These are phyloP conservation scores for Pseudoips prasinana DNA, from an alignment of 2,888 invertebrate genomes.

Conservation along the genomic window DNA sequence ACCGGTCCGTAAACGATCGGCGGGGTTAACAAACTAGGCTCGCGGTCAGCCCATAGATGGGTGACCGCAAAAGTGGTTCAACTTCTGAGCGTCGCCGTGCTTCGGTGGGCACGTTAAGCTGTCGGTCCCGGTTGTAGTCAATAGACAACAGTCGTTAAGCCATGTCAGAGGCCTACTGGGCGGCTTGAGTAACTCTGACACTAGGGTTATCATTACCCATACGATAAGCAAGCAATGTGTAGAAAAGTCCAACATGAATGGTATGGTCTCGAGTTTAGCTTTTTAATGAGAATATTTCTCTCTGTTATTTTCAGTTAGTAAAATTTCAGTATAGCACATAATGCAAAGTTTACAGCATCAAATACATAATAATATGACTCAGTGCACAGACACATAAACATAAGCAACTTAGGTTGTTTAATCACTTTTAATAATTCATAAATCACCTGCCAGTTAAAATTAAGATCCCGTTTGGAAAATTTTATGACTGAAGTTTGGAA, in stretches of 20 bases:
- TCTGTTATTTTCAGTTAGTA: constrained; percentile 9
- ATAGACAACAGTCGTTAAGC: too few species aligned
- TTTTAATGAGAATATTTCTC: constrained; percentile 12
- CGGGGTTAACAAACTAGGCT: too few species aligned
- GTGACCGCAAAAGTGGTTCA: too few species aligned
- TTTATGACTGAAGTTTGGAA: constrained; percentile 50
- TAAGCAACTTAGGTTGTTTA: constrained; percentile 40
- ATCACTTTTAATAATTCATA: constrained; percentile 54
- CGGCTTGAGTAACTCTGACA: too few species aligned
- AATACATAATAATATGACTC: constrained; percentile 25
- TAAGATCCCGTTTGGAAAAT: constrained; percentile 50
- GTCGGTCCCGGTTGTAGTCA: too few species aligned
- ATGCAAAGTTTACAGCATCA: constrained; percentile 19
- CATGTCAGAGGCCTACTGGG: too few species aligned
- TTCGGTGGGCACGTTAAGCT: too few species aligned
- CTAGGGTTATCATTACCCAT: too few species aligned
- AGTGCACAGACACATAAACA: constrained; percentile 37
- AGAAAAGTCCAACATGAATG: constrained; percentile 2
- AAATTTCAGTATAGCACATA: constrained; percentile 22
- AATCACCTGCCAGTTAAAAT: constrained; percentile 52
- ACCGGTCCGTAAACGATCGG: too few species aligned
- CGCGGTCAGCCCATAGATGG: too few species aligned
- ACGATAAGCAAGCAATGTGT: too few species aligned
- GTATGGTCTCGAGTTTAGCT: constrained; percentile 6
- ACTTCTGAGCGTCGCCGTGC: too few species aligned